phyloP scores from a whole-genome alignment of 2,113 vertebrate genomes.

The Ploceus nigricollis region DNA sequence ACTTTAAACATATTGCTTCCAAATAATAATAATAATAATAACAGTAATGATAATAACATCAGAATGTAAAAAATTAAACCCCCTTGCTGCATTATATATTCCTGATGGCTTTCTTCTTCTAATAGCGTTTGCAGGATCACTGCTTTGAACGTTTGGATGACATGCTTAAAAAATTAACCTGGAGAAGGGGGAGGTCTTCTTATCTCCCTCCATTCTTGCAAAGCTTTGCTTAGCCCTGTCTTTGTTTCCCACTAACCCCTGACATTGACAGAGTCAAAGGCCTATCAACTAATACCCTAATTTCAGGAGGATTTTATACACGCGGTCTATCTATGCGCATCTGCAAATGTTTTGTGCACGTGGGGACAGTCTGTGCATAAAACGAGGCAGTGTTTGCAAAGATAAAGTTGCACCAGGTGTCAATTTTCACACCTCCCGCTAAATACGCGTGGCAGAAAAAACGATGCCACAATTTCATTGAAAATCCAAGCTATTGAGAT shows the following conservation, averaged over 20 bases:
- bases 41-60: slow-evolving; percentile 70
- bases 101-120: slow-evolving; percentile 57
- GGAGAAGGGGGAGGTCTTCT: slow-evolving; percentile 50
- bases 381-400: slow-evolving; percentile 44
- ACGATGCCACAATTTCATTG: slow-evolving; percentile 66
- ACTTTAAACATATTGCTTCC: slow-evolving; percentile 80
- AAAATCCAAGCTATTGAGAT: slow-evolving; percentile 78
- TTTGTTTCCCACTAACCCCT: slow-evolving; percentile 74
- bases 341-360: neutral
- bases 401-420: slow-evolving; percentile 76
- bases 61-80: neutral
- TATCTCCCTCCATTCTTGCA: slow-evolving; percentile 58
- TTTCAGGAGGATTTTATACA: slow-evolving; percentile 50
- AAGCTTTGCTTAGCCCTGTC: slow-evolving; percentile 49
- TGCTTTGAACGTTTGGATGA: slow-evolving; percentile 51
- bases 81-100: slow-evolving; percentile 44
- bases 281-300: slow-evolving; percentile 66
- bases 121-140: slow-evolving; percentile 46
- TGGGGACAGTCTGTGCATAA: neutral
- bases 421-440: slow-evolving; percentile 70
- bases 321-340: neutral
- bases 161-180: slow-evolving; percentile 53
- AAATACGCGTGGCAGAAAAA: slow-evolving; percentile 45
- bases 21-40: slow-evolving; percentile 47
- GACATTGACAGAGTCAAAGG: slow-evolving; percentile 71